These are phyloP conservation scores for Thalassarche chlororhynchos DNA, from an alignment of 2,113 vertebrate genomes.

Conservation along the genomic window DNA sequence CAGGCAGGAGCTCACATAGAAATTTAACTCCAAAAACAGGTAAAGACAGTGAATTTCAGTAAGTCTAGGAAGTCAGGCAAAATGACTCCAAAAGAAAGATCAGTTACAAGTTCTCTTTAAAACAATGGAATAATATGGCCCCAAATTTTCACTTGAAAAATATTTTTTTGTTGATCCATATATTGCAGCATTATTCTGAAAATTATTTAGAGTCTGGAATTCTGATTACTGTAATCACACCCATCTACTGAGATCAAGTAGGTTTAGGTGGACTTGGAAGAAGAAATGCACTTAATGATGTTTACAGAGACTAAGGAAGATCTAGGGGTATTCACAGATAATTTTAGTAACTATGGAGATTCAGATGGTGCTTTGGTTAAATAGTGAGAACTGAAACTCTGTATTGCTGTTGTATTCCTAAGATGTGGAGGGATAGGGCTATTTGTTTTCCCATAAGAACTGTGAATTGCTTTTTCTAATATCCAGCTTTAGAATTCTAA, in stretches of 20 bases:
- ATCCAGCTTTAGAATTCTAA: not conserved
- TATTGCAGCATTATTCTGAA: not conserved
- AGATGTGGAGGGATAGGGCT: not conserved
- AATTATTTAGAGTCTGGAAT: not conserved
- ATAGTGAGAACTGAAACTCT: not conserved
- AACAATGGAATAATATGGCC: not conserved
- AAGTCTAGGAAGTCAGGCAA: not conserved
- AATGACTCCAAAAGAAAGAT: not conserved
- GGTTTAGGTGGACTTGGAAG: not conserved
- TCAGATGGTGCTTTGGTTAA: not conserved
- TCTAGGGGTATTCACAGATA: not conserved
- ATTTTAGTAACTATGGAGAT: not conserved
- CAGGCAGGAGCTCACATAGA: not conserved
- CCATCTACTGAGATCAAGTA: not conserved
- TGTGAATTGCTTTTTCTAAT: not conserved
- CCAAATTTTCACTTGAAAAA: not conserved
- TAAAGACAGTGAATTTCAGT: not conserved
- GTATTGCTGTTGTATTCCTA: not conserved
- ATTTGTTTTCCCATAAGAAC: slow-evolving; percentile 20
- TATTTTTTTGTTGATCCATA: not conserved
- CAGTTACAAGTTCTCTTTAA: not conserved
- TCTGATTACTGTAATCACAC: not conserved
- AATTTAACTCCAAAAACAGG: not conserved
- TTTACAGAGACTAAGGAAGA: not conserved
- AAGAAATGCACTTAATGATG: not conserved